These are phyloP conservation scores for Penelope pileata DNA, from an alignment of 2,113 vertebrate species.

Conservation along the genomic window DNA sequence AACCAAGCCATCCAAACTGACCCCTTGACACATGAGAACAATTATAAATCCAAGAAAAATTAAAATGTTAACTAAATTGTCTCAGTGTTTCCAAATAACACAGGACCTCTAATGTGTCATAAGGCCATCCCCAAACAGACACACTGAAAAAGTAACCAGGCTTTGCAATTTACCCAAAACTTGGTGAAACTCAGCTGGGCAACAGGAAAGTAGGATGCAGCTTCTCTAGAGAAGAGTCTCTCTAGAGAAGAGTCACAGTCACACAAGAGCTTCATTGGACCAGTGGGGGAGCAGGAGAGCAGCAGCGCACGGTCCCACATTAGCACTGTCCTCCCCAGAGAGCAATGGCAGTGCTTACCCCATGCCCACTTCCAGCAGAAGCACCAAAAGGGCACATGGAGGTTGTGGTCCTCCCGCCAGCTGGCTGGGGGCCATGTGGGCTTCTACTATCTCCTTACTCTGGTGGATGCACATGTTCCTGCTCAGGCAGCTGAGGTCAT, in stretches of 20 bases:
- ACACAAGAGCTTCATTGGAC: accelerated
- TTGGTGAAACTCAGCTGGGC: not conserved
- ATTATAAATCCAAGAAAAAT: constrained; percentile 46
- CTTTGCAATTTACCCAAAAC: not conserved
- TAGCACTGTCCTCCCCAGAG: too few relatives aligned
- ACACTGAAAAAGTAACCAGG: not conserved
- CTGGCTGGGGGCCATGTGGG: not conserved
- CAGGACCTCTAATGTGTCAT: not conserved
- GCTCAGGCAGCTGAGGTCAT: not conserved
- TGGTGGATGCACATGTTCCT: not conserved
- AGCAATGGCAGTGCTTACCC: not conserved
- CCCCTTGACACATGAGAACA: constrained; percentile 35
- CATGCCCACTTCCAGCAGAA: not conserved
- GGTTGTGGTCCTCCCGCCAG: not conserved
- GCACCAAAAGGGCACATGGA: too few relatives aligned
- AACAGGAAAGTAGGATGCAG: not conserved
- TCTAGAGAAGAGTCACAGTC: accelerated
- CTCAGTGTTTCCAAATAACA: not conserved
- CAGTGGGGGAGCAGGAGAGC: not conserved
- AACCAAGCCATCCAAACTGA: constrained; percentile 22
- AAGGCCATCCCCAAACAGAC: not conserved
- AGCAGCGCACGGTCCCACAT: accelerated
- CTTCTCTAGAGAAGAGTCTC: not conserved
- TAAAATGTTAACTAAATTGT: not conserved
- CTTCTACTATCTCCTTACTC: not conserved